These are phyloP conservation scores for Molossus molossus DNA, from an alignment of 2,797 vertebrate species.

Conservation along the genomic window DNA sequence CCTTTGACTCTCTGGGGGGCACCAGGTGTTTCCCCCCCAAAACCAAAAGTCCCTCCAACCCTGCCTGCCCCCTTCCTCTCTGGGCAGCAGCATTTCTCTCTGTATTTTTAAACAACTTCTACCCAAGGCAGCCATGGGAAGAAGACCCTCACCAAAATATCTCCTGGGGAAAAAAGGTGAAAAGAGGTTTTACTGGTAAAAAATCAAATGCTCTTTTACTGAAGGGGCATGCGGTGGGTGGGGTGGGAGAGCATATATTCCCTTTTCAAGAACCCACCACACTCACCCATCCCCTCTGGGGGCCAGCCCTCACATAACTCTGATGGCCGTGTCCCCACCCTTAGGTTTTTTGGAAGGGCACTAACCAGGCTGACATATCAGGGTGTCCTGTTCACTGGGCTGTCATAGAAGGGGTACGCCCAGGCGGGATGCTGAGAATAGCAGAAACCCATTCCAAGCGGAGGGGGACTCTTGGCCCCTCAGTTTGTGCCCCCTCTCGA, in stretches of 20 bases:
- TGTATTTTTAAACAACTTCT: constrained; percentile 63
- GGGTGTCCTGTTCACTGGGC: background rate
- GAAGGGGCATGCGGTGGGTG: background rate
- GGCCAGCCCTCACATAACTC: background rate
- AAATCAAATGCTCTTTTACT: constrained; percentile 23
- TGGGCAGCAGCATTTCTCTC: background rate
- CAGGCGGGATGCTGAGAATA: background rate
- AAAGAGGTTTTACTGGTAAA: constrained; percentile 36
- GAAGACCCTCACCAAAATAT: background rate
- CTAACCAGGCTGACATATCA: background rate
- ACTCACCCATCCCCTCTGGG: background rate
- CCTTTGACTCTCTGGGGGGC: background rate
- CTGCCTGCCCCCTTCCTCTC: background rate
- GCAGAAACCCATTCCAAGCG: constrained; percentile 23
- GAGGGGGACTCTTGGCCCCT: background rate
- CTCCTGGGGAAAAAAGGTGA: background rate
- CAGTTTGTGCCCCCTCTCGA: background rate
- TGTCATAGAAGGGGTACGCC: background rate
- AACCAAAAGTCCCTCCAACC: background rate
- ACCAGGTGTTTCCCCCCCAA: background rate
- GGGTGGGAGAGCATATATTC: background rate
- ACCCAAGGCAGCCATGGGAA: background rate
- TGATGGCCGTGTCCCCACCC: background rate
- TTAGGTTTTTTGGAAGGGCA: constrained; percentile 23
- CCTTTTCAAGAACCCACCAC: background rate